Conservation (phyloP, 2,888 invertebrate genomes). For the Chrysolina oricalcia region DNA sequence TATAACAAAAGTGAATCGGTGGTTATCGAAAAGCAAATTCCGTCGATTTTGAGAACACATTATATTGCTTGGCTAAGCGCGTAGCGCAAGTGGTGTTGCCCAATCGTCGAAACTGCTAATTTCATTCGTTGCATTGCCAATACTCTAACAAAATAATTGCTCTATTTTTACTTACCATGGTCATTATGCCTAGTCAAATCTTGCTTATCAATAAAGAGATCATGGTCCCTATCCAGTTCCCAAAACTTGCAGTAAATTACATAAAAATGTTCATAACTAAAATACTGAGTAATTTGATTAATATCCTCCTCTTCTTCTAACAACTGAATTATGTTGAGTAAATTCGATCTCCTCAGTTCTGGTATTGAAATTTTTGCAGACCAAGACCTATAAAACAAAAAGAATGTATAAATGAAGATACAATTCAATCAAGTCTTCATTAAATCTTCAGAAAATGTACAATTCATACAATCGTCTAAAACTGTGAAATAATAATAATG, state of each 20-base stretch:
- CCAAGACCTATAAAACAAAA: slow-evolving; percentile 89
- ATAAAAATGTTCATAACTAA: slow-evolving; percentile 99
- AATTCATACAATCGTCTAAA: no score
- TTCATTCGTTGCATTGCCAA: no score
- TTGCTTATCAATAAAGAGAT: slow-evolving; percentile 94
- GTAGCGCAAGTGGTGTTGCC: no score
- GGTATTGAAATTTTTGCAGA: slow-evolving; percentile 91
- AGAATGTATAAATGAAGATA: not conserved
- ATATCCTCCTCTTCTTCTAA: slow-evolving; percentile 98
- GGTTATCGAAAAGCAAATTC: no score
- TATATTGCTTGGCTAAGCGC: no score
- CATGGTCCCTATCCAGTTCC: slow-evolving; percentile 99
- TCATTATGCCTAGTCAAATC: slow-evolving; percentile 97
- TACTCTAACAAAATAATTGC: no score
- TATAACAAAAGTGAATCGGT: no score
- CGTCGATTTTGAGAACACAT: no score
- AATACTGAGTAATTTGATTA: slow-evolving; percentile 92
- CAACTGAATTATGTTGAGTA: slow-evolving; percentile 86
- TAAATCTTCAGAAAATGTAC: no score
- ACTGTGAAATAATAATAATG: no score
- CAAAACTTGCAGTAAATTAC: slow-evolving; percentile 99
- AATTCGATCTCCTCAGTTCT: slow-evolving; percentile 93
- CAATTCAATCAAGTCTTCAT: not conserved
- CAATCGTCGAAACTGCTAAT: no score
- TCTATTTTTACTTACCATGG: slow-evolving; percentile 80